phyloP scores from a whole-genome alignment of 2,888 invertebrate genomes.

The Panopea generosa region DNA sequence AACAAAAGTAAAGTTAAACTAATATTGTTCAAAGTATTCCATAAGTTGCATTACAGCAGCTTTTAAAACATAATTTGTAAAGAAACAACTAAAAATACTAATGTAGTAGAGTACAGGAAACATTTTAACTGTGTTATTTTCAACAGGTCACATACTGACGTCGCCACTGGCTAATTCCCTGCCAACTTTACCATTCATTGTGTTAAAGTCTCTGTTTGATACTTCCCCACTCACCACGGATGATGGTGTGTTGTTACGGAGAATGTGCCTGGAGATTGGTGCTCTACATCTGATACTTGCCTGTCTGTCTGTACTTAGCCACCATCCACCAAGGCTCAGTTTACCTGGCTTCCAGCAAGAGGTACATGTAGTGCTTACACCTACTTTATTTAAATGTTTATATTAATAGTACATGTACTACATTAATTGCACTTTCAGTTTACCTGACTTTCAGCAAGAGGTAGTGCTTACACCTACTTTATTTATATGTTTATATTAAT shows the following conservation, averaged over 20 bases:
- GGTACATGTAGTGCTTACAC: constrained; percentile 67
- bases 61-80: too few relatives aligned
- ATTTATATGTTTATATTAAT: too few relatives aligned
- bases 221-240: constrained; percentile 91
- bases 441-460: too few relatives aligned
- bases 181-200: constrained; percentile 90
- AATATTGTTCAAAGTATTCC: too few relatives aligned
- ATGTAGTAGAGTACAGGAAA: too few relatives aligned
- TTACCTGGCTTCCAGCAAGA: constrained; percentile 85
- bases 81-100: too few relatives aligned
- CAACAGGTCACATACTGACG: constrained; percentile 88
- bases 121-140: too few relatives aligned
- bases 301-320: constrained; percentile 94
- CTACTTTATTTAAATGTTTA: background rate
- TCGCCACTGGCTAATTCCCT: constrained; percentile 90
- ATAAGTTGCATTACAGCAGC: too few relatives aligned
- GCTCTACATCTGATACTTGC: constrained; percentile 94
- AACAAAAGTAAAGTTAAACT: too few relatives aligned
- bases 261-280: constrained; percentile 93
- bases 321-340: constrained; percentile 84
- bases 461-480: too few relatives aligned
- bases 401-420: too few relatives aligned
- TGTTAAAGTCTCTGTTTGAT: constrained; percentile 91
- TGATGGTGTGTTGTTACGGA: constrained; percentile 91
- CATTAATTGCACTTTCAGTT: too few relatives aligned